Evolutionary conservation across 2,113 vertebrate genomes (phyloP), one percentile per base, ranked within the genome.

Genomic region (Pycnonotus jocosus): DNA sequence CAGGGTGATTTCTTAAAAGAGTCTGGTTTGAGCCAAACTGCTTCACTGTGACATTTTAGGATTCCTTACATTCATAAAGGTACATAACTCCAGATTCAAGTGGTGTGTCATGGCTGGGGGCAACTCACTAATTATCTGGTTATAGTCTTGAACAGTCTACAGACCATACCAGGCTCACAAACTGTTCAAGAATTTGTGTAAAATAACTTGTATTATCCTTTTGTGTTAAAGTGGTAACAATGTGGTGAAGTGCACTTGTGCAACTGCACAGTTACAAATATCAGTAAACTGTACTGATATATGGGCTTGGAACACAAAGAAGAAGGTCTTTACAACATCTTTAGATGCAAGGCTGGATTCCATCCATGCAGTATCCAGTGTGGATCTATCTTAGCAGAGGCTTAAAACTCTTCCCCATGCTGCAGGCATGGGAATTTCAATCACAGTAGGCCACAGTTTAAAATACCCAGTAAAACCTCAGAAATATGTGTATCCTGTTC

Each of bases 51-150:
- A 62, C 18, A 65, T 40, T 68, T 22, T 73, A 31, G 7, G 31
- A 69, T 58, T 88, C 33, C 18, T 92, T 74, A n/a, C 13, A 53
- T 25, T 37, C 37, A 54, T 25, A 25, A 80, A 62, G 12, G 31
- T 61, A 60, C 23, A 4, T 31, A 65, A 54, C 35, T 79, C 23
- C 42, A 71, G 15, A 61, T 24, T 47, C n/a, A 56, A 0, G 0
- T 40, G 18, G 42, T 57, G 9, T 1, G 4, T 45, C 66, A 72
- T 15, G 45, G 28, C 33, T 2, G 0, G 7, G 15, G 20, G 7
- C 8, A 70, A 40, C 23, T 66, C 69, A 47, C 5, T 79, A 61
- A 80, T 81, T 58, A 72, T 48, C 16, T 74, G 19, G 31, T 60
- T 40, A 44, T 21, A 73, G 42, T 33, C 40, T 56, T 53, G 28